phyloP scores from a whole-genome alignment of 2,113 vertebrate genomes.

The Heteronetta atricapilla region DNA sequence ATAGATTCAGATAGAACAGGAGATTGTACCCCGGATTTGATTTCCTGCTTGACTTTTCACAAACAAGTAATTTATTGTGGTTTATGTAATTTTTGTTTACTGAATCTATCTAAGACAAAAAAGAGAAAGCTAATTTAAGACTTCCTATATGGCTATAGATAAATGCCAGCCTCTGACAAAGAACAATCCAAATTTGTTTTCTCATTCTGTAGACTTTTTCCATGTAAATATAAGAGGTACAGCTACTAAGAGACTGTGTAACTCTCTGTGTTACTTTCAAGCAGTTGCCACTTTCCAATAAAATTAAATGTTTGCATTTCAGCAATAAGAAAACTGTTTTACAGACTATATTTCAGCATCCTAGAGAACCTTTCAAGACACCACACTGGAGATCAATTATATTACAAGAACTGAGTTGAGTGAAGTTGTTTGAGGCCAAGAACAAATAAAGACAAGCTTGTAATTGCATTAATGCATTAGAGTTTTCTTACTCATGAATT shows the following conservation, averaged over 20 bases:
- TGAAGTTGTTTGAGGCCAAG: not conserved
- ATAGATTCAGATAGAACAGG: too few relatives aligned
- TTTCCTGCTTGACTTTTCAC: not conserved
- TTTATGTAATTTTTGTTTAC: not conserved
- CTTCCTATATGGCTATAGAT: not conserved
- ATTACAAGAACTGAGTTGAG: not conserved
- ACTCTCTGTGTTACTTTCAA: not conserved
- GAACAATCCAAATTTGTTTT: not conserved
- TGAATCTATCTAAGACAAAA: not conserved
- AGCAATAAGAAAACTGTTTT: not conserved
- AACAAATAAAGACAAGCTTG: not conserved
- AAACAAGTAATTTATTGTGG: not conserved
- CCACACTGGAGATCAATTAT: not conserved
- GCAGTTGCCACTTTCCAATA: not conserved
- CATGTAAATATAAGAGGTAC: not conserved
- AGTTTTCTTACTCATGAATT: not conserved
- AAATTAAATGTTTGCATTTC: not conserved
- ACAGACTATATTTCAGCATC: not conserved
- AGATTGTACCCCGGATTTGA: not conserved
- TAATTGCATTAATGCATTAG: slow-evolving; percentile 24
- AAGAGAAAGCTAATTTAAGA: not conserved
- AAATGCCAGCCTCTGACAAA: not conserved
- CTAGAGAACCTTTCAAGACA: not conserved
- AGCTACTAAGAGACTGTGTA: not conserved
- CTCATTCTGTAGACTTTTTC: not conserved